Base-by-base conservation (phyloP, 1,140 invertebrate species). In the Meloidogyne floridensis region DNA sequence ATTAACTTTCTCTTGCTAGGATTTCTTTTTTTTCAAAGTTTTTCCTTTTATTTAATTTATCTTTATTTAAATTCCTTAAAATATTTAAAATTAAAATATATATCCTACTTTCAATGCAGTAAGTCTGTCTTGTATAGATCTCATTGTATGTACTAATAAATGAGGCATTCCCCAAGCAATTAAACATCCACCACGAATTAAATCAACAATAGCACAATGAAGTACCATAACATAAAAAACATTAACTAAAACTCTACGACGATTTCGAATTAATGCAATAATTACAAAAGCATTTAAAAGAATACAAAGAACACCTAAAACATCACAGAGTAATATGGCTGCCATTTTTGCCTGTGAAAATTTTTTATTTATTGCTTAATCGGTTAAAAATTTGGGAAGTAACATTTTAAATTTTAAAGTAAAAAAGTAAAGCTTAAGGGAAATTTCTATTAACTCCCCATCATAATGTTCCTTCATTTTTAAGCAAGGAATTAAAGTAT, bases 171-270 rank as follows among this genome's bases (percentile, higher is more conserved):
- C 84, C 86, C 84, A 86, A 59, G 81, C 88, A 76, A 86, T 84
- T 83, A 76, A 74, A 81, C 89, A 90, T 11, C 82, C 80, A 13
- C 89, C 89, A 71, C 88, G 83, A 47, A 90, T 88, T 47, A 89
- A 81, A 75, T 89, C 88, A 51, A 89, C 88, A 53, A 89, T 75
- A 9, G 88, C 86, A 80, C 88, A 89, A 51, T 89, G 89, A 10
- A 89, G 72, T 10, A 89, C 88, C 13, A 89, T 80, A 2, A 89
- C 87, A 73, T 89, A 89, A 82, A 89, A 89, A 11, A 89, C 89
- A 74, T 89, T 89, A n/a, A 71, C 56, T 11, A 89, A 75, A 53
- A 90, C 86, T 18, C 88, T 79, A 54, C 84, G 74, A 10, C 87
- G 85, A 72, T 88, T 88, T 7, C 87, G 83, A 10, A 88, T 20